Conservation (phyloP, 2,888 invertebrate genomes). For the Axea sp. region DNA sequence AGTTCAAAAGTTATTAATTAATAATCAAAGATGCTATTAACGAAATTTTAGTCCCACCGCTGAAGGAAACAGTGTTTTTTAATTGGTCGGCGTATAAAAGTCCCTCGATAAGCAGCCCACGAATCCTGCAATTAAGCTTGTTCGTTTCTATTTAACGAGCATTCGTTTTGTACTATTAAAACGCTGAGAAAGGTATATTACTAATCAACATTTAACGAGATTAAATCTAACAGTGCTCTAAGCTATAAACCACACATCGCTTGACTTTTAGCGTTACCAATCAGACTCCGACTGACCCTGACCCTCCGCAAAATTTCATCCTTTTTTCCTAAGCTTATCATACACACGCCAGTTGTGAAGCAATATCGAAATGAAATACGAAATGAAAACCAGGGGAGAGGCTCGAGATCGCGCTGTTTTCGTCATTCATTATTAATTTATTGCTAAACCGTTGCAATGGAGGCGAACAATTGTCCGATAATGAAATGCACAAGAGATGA, state of each 20-base stretch:
- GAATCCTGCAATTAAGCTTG: conserved; percentile 42
- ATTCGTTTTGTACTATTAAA: conserved; percentile 47
- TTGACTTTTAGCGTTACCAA: conserved; percentile 20
- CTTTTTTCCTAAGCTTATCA: too few species aligned
- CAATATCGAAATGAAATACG: conserved; percentile 1
- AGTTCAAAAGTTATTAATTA: conserved; percentile 43
- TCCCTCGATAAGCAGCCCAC: conserved; percentile 22
- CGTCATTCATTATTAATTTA: conserved; percentile 9
- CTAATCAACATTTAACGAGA: conserved; percentile 49
- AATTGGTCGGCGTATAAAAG: conserved; percentile 10
- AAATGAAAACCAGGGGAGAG: background rate
- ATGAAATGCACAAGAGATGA: conserved; percentile 28
- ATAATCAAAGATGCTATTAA: too few species aligned
- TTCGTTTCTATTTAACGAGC: conserved; percentile 45
- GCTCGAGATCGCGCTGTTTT: background rate
- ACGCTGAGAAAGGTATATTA: conserved; percentile 44
- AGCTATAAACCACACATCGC: conserved; percentile 12
- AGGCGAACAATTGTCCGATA: conserved; percentile 13
- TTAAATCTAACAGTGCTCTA: conserved; percentile 30
- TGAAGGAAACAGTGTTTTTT: conserved; percentile 6
- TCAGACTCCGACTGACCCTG: too few species aligned
- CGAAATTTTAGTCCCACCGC: too few species aligned
- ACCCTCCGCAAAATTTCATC: conserved; percentile 11
- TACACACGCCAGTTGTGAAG: too few species aligned
- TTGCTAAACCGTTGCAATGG: background rate